Base-by-base conservation (phyloP, 2,888 invertebrate genomes). In the Galerucella nymphaeae region DNA sequence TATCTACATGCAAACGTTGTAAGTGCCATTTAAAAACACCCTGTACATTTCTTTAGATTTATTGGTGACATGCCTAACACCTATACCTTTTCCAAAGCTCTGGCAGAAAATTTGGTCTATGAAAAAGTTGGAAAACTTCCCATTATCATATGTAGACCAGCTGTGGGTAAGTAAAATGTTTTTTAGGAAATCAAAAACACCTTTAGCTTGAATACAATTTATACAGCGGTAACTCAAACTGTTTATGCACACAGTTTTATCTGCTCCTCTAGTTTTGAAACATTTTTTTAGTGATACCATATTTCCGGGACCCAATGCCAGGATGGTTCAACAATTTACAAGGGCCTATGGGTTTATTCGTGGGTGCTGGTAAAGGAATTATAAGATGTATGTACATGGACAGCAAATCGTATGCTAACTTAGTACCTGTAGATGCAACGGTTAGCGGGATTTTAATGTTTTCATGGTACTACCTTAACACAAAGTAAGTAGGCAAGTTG, bases 241-340 rank as follows among this genome's bases (percentile, higher is more conserved):
- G 30, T 8, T 30, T 30, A 30, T 30, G 6, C 30, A 5, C 30
- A 30, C 8, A 30, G 8, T 30, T 30, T 30, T 6, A 30, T 8
- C 30, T 5, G 1, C 5, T 30, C 30, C 5, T 30, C 0, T 5
- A 4, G 3, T 30, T 5, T 4, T 30, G 4, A 30, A 2, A 70
- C 48, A 16, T 62, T 72, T 30, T 20, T 50, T 75, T 77, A 95
- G 95, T 98, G 50, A 92, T 93, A 0, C 95, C 96, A 6, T 90
- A 93, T 0, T 89, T 88, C 80, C 90, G 90, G 70, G 94, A 95
- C 80, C 96, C 96, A 0, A 84, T 92, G 74, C 91, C 93, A 0
- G 97, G 97, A 6, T 97, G 96, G 96, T 92, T 96, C 69, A 96
- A 97, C 86, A 96, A 94, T 80, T 88, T 95, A 59, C 96, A 97